These are phyloP conservation scores for Sylvicola cinctus DNA, from an alignment of 2,888 invertebrate species.

Conservation along the genomic window DNA sequence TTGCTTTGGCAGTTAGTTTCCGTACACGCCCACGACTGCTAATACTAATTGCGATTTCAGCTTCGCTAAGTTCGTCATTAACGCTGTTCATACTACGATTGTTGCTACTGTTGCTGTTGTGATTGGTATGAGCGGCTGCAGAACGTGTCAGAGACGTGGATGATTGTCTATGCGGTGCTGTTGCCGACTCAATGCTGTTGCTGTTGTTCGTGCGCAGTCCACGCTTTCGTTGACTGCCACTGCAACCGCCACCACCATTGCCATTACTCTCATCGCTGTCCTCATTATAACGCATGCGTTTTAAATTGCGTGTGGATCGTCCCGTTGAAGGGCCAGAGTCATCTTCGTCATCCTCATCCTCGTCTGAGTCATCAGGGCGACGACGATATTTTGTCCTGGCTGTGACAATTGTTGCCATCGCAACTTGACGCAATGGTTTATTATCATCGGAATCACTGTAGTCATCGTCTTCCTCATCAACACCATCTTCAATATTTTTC, in stretches of 20 bases:
- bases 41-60: constrained; percentile 29
- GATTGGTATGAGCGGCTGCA: constrained; percentile 1
- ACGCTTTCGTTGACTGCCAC: constrained; percentile 6
- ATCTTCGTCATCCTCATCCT: constrained; percentile 11
- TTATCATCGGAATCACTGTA: constrained; percentile 23
- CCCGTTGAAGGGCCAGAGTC: constrained; percentile 16
- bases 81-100: constrained; percentile 5
- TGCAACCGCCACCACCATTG: background rate
- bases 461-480: constrained; percentile 9
- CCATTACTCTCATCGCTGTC: constrained; percentile 29
- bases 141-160: constrained; percentile 5
- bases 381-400: constrained; percentile 4
- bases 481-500: background rate
- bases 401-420: constrained; percentile 14
- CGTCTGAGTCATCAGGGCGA: constrained; percentile 7
- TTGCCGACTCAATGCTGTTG: background rate
- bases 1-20: constrained; percentile 59
- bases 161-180: background rate
- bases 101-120: constrained; percentile 1
- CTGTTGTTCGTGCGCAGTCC: constrained; percentile 1
- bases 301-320: constrained; percentile 19
- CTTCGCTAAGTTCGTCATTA: constrained; percentile 13
- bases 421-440: constrained; percentile 20
- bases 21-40: constrained; percentile 71
- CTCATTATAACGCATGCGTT: constrained; percentile 35